These are phyloP conservation scores for Hydropsyche tenuis DNA, from an alignment of 1,140 invertebrate genomes.

Conservation along the genomic window DNA sequence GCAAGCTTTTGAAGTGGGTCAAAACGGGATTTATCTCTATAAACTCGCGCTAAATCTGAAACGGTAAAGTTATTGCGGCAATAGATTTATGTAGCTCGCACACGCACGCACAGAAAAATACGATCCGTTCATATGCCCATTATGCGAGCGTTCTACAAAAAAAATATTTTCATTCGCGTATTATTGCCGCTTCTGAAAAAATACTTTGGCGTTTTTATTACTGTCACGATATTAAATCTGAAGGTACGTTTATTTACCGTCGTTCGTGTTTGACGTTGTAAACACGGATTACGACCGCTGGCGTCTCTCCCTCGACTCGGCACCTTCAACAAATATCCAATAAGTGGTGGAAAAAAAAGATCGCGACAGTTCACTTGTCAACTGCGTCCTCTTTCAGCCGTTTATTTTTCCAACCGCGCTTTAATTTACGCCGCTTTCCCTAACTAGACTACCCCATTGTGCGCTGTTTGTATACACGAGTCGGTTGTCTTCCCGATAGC, in stretches of 20 bases:
- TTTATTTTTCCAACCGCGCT: neutral
- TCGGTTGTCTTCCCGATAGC: neutral
- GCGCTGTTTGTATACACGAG: neutral
- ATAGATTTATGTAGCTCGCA: slow-evolving; percentile 5
- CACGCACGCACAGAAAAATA: neutral
- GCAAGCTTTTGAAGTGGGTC: slow-evolving; percentile 23
- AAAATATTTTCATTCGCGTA: too few species aligned
- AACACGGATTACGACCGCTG: slow-evolving; percentile 7
- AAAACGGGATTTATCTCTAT: slow-evolving; percentile 26
- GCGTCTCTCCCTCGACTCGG: neutral
- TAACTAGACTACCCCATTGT: neutral
- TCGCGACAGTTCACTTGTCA: slow-evolving; percentile 14
- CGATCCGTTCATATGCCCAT: too few species aligned
- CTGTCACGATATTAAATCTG: too few species aligned
- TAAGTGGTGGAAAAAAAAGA: too few species aligned
- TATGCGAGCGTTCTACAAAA: too few species aligned
- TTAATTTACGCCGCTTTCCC: slow-evolving; percentile 1
- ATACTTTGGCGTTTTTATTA: too few species aligned
- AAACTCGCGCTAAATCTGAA: slow-evolving; percentile 16
- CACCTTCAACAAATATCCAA: slow-evolving; percentile 21
- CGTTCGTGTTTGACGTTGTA: neutral
- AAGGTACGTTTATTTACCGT: neutral
- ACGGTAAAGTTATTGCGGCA: slow-evolving; percentile 9
- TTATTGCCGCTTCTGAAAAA: too few species aligned
- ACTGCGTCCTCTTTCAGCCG: neutral